Percentiles rank a stretch among this genome's conserved stretches.
phyloP scores from a whole-genome alignment of 2,888 invertebrate genomes.

The Dinocampus coccinellae region DNA sequence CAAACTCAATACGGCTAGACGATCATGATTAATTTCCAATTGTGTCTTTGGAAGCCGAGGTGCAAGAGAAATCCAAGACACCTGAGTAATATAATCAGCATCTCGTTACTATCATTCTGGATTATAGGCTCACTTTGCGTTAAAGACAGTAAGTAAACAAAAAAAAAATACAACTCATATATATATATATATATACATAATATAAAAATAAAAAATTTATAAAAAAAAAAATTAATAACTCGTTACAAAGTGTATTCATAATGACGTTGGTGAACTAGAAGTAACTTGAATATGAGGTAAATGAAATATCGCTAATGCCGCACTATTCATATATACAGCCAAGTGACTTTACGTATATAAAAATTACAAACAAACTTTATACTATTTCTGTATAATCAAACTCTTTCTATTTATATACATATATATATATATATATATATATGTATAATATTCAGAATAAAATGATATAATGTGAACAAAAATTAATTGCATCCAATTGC shows the following conservation, averaged over 20 bases:
- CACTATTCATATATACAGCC: background rate
- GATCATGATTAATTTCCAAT: constrained; percentile 63
- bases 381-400: background rate
- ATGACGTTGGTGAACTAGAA: background rate
- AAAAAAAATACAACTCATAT: background rate
- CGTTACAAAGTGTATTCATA: too few species aligned
- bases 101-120: constrained; percentile 62
- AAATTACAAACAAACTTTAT: background rate
- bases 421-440: too few species aligned
- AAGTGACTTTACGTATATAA: background rate
- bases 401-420: background rate
- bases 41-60: constrained; percentile 55
- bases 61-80: constrained; percentile 54
- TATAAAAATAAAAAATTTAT: background rate
- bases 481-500: constrained; percentile 8
- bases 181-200: too few species aligned
- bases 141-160: constrained; percentile 62
- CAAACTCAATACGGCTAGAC: constrained; percentile 45
- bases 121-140: constrained; percentile 65
- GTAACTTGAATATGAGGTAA: background rate
- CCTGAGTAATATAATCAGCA: constrained; percentile 57
- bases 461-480: background rate
- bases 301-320: background rate
- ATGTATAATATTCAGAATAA: background rate
- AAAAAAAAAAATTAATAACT: background rate